Evolutionary conservation across 1,140 invertebrate genomes (phyloP).

Genomic region (Eufriesea mexicana): DNA sequence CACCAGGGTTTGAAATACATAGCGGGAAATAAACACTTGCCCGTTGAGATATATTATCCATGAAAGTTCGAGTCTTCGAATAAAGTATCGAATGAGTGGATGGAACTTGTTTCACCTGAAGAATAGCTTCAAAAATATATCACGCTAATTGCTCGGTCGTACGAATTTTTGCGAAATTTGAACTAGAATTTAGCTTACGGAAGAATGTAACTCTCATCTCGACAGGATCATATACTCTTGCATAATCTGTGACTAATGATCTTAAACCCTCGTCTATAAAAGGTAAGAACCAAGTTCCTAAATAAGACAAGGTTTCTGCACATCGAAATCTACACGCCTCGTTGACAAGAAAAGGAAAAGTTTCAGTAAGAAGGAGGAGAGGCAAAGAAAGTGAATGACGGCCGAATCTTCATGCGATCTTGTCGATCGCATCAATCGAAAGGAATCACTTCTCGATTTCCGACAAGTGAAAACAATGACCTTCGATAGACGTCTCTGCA

Average conservation of each 20-base stretch:
- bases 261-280: too few species aligned
- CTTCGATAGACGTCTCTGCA: constrained; percentile 44
- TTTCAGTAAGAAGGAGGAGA: neutral
- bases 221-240: too few species aligned
- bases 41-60: neutral
- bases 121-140: neutral
- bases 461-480: constrained; percentile 66
- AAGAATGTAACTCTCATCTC: too few species aligned
- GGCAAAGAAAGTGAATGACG: constrained; percentile 38
- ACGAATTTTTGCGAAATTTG: neutral
- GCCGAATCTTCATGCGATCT: neutral
- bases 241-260: too few species aligned
- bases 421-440: constrained; percentile 35
- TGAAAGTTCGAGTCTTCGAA: neutral
- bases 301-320: neutral
- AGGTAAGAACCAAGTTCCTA: too few species aligned
- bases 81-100: constrained; percentile 1
- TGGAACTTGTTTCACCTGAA: neutral
- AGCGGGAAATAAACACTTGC: neutral
- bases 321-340: neutral
- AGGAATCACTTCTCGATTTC: constrained; percentile 25
- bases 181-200: neutral
- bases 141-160: neutral
- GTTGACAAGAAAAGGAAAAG: constrained; percentile 1
- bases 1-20: neutral